Evolutionary conservation across 2,888 invertebrate genomes (phyloP).

Genomic region (Liopterus haemorrhoidalis): DNA sequence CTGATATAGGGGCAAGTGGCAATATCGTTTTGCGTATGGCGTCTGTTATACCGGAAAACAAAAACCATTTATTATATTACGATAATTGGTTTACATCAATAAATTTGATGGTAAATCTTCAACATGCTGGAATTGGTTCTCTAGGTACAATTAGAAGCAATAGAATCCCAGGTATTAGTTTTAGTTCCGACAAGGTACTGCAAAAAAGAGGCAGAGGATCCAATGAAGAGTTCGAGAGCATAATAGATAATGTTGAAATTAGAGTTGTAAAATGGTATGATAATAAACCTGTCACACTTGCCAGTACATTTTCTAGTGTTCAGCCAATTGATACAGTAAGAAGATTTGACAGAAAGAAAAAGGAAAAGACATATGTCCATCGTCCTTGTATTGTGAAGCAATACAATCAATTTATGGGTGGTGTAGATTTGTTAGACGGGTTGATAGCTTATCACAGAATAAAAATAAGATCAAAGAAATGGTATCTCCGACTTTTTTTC

Average conservation of each 20-base stretch:
- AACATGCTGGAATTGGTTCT: constrained; percentile 7
- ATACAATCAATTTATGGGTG: constrained; percentile 19
- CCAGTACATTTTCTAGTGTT: constrained; percentile 24
- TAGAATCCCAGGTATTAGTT: constrained; percentile 7
- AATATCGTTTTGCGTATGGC: constrained; percentile 26
- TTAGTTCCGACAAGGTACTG: constrained; percentile 22
- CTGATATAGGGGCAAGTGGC: constrained; percentile 27
- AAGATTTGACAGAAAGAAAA: constrained; percentile 24
- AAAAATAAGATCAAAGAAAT: constrained; percentile 12
- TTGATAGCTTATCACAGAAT: constrained; percentile 18
- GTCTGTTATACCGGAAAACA: constrained; percentile 25
- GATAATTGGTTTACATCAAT: constrained; percentile 28
- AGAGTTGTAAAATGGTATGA: constrained; percentile 27
- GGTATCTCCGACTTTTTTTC: constrained; percentile 17
- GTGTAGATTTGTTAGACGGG: constrained; percentile 19
- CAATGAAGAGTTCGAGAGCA: constrained; percentile 17
- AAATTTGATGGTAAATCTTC: background rate
- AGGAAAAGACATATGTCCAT: constrained; percentile 19
- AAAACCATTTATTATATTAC: constrained; percentile 26
- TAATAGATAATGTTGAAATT: constrained; percentile 22
- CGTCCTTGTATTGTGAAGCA: constrained; percentile 20
- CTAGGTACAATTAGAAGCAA: constrained; percentile 6
- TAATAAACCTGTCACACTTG: constrained; percentile 22
- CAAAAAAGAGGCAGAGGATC: constrained; percentile 23
- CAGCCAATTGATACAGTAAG: constrained; percentile 24